phyloP scores from a whole-genome alignment of 2,888 invertebrate genomes.

The Allophyes oxyacanthae region DNA sequence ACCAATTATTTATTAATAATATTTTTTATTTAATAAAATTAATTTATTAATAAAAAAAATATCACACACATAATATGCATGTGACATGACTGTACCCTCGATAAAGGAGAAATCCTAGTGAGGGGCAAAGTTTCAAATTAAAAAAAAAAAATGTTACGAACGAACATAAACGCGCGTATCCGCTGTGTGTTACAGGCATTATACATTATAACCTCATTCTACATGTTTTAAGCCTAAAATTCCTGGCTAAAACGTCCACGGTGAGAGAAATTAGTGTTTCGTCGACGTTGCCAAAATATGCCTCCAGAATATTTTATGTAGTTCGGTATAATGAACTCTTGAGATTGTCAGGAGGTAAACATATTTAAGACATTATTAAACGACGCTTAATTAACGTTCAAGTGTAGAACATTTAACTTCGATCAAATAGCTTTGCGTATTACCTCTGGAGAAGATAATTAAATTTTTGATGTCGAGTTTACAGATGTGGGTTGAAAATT shows the following conservation, averaged over 20 bases:
- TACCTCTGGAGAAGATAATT: neutral
- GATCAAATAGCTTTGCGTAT: conserved; percentile 16
- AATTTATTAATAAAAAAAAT: no score
- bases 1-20: no score
- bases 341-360: conserved; percentile 33
- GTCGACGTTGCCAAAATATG: conserved; percentile 5
- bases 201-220: conserved; percentile 2
- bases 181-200: no score
- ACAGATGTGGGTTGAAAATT: no score
- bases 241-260: conserved; percentile 1
- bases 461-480: no score
- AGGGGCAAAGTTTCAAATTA: no score
- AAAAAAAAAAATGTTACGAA: no score
- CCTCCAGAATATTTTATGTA: conserved; percentile 21
- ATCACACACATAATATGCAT: no score
- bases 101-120: no score
- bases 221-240: conserved; percentile 6
- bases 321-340: conserved; percentile 31
- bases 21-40: no score
- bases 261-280: conserved; percentile 13
- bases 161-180: no score
- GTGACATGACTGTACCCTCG: no score
- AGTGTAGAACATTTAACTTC: conserved; percentile 11
- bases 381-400: conserved; percentile 26
- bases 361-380: conserved; percentile 34